Base-by-base conservation (phyloP, 2,797 vertebrate genomes). In the Rhodeus uyekii region DNA sequence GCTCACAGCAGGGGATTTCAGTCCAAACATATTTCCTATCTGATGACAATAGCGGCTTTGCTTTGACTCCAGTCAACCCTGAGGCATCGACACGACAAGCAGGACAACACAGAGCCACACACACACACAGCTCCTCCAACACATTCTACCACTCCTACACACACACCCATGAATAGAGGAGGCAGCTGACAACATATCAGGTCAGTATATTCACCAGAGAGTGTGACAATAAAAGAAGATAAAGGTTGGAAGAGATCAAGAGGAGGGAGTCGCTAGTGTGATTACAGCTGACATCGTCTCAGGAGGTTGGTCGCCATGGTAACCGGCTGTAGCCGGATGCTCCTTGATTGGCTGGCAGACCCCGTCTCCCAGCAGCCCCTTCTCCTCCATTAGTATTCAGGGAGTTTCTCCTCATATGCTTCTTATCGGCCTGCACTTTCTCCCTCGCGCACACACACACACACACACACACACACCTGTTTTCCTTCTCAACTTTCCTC, bases 201-300 rank as follows among this genome's bases (percentile, higher is more conserved):
- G 78, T 88, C 86, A 86, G 80, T 86, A 82, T 79, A 87, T 80
- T 85, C 84, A 87, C 87, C 88, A 87, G 85, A 88, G 84, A 80
- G 61, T 77, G 58, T 72, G 64, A 84, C 80, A 69, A 82, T 77
- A 76, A 82, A 80, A 83, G 82, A 60, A 84, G 76, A 84, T 61
- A 84, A 82, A 84, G 79, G 73, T 84, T 71, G 71, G 68, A 82
- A 79, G 86, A 86, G 86, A 91, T 91, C 86, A 78, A 64, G 83
- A 86, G 81, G 82, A 89, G 88, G 71, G 38, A 86, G 84, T 88
- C 85, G 76, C 85, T 87, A 90, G 85, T 90, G 86, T 92, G 89
- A 92, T 93, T 93, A 93, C 92, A 92, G 88, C 90, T 90, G 89
- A 91, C 91, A 92, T 81, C 60, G 86, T 92, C 92, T 93, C 90